Conservation (phyloP, 2,113 vertebrate genomes). For the Mustelus asterias region DNA sequence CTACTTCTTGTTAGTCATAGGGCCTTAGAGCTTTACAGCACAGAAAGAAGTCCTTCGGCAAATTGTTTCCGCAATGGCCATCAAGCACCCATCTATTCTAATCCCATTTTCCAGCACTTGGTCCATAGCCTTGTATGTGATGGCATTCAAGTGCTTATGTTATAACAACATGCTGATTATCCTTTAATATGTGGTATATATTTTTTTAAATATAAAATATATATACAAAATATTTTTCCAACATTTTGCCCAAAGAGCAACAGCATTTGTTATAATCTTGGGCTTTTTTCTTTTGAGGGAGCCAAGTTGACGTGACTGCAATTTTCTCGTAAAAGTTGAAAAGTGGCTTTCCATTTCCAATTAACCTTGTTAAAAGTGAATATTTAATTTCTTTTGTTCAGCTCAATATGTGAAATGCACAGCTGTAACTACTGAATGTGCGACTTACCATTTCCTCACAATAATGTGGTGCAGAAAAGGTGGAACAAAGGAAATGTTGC, state of each 20-base stretch:
- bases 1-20: not conserved
- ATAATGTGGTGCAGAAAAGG: not conserved
- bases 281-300: not conserved
- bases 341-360: conserved; percentile 64
- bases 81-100: no score
- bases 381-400: conserved; percentile 55
- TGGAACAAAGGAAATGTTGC: not conserved
- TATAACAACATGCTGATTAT: not conserved
- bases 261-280: not conserved
- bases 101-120: no score
- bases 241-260: not conserved
- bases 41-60: no score
- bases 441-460: not conserved
- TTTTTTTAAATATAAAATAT: not conserved
- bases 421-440: not conserved
- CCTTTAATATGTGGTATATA: not conserved
- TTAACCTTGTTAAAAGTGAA: conserved; percentile 61
- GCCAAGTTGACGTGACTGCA: conserved; percentile 55
- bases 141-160: not conserved
- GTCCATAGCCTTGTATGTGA: no score
- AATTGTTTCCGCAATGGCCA: no score
- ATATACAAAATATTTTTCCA: not conserved
- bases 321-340: conserved; percentile 54
- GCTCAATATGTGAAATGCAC: conserved; percentile 23
- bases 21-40: no score